A percentile compares a stretch with the other conserved stretches of the same genome.
These are phyloP conservation scores for Limonius californicus DNA, from an alignment of 1,140 invertebrate genomes.

Conservation along the genomic window DNA sequence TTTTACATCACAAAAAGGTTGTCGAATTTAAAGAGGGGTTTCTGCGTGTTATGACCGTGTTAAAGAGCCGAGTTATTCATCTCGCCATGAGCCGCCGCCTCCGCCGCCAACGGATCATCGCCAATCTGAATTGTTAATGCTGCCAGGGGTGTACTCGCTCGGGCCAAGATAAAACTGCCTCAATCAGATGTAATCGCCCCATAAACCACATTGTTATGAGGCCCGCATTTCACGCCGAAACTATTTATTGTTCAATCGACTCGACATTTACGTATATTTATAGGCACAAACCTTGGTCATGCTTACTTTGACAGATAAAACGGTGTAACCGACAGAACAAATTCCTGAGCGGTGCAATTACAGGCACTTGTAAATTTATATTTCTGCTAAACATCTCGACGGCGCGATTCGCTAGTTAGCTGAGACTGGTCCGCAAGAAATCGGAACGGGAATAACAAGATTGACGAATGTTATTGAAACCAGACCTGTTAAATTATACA, in stretches of 20 bases:
- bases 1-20: constrained; percentile 35
- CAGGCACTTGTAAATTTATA: not conserved
- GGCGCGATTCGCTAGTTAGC: not conserved
- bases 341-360: not conserved
- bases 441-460: constrained; percentile 2
- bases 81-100: constrained; percentile 19
- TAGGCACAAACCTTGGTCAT: not conserved
- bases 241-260: constrained; percentile 16
- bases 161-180: constrained; percentile 20
- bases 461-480: constrained; percentile 31
- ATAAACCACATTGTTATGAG: constrained; percentile 32
- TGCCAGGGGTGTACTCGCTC: constrained; percentile 26
- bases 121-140: constrained; percentile 34
- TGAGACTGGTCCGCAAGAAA: not conserved
- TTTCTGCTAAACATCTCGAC: not conserved
- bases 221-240: constrained; percentile 12
- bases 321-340: not conserved
- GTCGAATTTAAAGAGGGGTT: constrained; percentile 28
- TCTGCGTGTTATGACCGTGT: constrained; percentile 31
- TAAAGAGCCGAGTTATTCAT: constrained; percentile 33
- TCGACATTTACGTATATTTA: constrained; percentile 1
- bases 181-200: constrained; percentile 25
- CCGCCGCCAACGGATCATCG: constrained; percentile 26
- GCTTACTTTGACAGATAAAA: not conserved
- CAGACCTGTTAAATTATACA: constrained; percentile 31